phyloP scores from a whole-genome alignment of 2,113 vertebrate species.

The Leiothrix lutea region DNA sequence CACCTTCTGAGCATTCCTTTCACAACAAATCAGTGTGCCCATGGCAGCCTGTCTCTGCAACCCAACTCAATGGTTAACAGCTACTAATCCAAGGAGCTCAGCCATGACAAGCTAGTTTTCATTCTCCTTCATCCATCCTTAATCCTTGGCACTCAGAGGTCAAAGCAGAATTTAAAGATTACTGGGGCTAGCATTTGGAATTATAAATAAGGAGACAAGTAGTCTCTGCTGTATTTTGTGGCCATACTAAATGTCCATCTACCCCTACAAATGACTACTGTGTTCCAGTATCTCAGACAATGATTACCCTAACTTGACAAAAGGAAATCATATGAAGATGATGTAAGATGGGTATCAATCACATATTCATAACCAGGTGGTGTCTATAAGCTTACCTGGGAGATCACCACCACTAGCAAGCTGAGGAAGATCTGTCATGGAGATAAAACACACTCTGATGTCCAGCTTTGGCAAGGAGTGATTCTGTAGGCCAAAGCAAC shows the following conservation, averaged over 20 bases:
- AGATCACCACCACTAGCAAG: not conserved
- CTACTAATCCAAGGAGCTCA: not conserved
- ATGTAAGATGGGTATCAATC: not conserved
- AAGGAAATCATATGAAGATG: not conserved
- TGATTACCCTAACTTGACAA: not conserved
- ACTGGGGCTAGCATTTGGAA: not conserved
- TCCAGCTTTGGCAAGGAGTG: not conserved
- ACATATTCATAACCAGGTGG: not conserved
- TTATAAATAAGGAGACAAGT: not conserved
- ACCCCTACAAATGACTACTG: not conserved
- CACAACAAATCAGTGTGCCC: not conserved
- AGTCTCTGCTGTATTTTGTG: not conserved
- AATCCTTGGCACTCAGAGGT: not conserved
- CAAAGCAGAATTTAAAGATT: not conserved
- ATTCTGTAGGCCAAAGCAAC: not conserved
- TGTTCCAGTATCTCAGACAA: not conserved
- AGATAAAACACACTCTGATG: not conserved
- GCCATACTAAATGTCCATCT: not conserved
- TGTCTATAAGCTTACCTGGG: not conserved
- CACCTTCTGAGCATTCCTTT: not conserved
- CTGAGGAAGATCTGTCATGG: not conserved
- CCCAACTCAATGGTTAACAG: not conserved
- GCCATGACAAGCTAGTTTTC: not conserved
- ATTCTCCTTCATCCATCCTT: not conserved
- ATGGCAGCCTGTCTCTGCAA: not conserved